Conservation (phyloP, 1,140 invertebrate species). For the Yoshiicerus persimilis region DNA sequence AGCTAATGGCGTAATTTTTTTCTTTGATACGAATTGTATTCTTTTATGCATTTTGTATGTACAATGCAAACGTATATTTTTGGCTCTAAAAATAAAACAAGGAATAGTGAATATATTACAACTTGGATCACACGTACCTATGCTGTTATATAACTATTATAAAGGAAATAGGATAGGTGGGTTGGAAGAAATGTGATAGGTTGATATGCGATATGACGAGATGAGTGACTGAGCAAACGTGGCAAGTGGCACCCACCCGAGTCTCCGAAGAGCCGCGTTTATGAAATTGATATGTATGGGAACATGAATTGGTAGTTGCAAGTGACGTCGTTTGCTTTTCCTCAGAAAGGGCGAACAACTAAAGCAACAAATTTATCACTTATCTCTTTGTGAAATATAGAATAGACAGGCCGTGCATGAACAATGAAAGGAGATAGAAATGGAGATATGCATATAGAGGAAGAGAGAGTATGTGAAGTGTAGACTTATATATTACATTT, state of each 20-base stretch:
- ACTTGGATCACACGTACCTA: too few relatives aligned
- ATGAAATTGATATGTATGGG: constrained; percentile 1
- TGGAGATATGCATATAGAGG: neutral
- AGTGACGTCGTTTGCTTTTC: neutral
- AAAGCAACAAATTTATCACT: neutral
- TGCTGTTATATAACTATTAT: too few relatives aligned
- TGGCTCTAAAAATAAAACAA: too few relatives aligned
- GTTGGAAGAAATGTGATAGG: neutral
- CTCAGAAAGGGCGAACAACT: neutral
- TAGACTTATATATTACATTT: neutral
- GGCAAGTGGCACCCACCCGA: neutral
- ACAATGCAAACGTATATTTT: too few relatives aligned
- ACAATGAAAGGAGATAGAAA: neutral
- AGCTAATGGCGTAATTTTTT: too few relatives aligned
- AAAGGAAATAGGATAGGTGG: too few relatives aligned
- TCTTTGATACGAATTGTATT: too few relatives aligned
- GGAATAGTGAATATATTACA: too few relatives aligned
- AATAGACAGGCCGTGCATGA: neutral
- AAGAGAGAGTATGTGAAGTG: neutral
- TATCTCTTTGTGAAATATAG: neutral
- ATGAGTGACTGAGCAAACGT: neutral
- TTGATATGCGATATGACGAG: neutral
- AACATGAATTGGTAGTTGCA: neutral
- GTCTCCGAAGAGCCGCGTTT: neutral
- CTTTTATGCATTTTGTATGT: too few relatives aligned